Evolutionary conservation across 2,113 vertebrate species (phyloP).

Genomic region (Perca fluviatilis): DNA sequence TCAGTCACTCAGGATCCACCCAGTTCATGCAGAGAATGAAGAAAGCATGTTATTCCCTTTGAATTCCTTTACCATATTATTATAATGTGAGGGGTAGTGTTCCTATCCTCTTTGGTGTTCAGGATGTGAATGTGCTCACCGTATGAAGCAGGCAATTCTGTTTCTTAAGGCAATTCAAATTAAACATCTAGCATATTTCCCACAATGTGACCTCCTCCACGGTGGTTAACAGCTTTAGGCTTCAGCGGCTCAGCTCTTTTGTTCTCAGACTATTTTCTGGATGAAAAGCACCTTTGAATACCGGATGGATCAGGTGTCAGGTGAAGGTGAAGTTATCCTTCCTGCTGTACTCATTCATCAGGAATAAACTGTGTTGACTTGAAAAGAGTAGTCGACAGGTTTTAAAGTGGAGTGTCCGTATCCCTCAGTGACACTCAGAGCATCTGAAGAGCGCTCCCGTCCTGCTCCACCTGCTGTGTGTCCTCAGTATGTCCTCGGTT

Average conservation of each 20-base stretch:
- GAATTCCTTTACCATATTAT: slow-evolving; percentile 10
- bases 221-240: slow-evolving; percentile 29
- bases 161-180: slow-evolving; percentile 29
- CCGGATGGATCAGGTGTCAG: slow-evolving; percentile 22
- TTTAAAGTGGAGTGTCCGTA: slow-evolving; percentile 24
- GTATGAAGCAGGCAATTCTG: not conserved
- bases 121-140: not conserved
- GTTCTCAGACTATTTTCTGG: slow-evolving; percentile 14
- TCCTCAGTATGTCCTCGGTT: slow-evolving; percentile 41
- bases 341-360: slow-evolving; percentile 38
- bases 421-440: slow-evolving; percentile 14
- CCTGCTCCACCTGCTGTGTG: slow-evolving; percentile 21
- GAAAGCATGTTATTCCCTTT: slow-evolving; percentile 1
- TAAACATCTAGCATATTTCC: slow-evolving; percentile 7
- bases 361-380: slow-evolving; percentile 26
- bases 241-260: slow-evolving; percentile 13
- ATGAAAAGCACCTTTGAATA: slow-evolving; percentile 13
- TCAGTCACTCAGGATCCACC: not conserved
- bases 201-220: slow-evolving; percentile 29
- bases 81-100: not conserved
- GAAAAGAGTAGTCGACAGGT: slow-evolving; percentile 42
- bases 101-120: slow-evolving; percentile 9
- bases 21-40: not conserved
- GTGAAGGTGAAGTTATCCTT: slow-evolving; percentile 60
- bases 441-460: slow-evolving; percentile 29